phyloP scores from a whole-genome alignment of 2,888 invertebrate species.

The Imbricaverruca yamaguchii region DNA sequence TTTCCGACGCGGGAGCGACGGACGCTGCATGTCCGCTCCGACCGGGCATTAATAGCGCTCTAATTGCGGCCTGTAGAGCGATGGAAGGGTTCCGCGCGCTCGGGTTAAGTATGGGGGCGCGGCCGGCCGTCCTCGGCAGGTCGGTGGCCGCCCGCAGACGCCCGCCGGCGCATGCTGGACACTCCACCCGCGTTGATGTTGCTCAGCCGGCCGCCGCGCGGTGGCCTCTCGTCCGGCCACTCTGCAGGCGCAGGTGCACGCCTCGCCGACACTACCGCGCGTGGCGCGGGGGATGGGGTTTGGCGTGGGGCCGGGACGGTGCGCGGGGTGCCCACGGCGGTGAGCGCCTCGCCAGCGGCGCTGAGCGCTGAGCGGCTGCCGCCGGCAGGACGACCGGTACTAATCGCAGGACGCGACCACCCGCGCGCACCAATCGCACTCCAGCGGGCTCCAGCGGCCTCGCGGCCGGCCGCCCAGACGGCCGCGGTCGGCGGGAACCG shows the following conservation, averaged over 20 bases:
- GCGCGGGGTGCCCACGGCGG: too few relatives aligned
- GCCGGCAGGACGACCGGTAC: background rate
- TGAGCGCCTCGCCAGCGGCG: too few relatives aligned
- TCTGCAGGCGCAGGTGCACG: background rate
- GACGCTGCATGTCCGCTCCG: background rate
- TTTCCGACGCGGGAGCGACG: background rate
- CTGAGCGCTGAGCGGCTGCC: background rate
- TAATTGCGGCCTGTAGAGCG: background rate
- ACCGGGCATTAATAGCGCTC: background rate
- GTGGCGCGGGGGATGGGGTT: background rate
- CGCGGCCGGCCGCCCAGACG: background rate
- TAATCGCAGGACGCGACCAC: background rate
- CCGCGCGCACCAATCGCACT: background rate
- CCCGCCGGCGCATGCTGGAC: too few relatives aligned
- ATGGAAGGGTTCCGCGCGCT: background rate
- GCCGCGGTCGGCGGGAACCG: background rate
- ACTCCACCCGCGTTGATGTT: too few relatives aligned
- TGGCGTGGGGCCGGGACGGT: too few relatives aligned
- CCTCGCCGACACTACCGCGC: background rate
- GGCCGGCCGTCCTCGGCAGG: background rate
- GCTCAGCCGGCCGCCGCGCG: too few relatives aligned
- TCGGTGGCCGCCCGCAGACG: background rate
- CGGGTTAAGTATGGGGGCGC: background rate
- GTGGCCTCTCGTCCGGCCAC: too few relatives aligned
- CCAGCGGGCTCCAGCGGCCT: background rate